These are phyloP conservation scores for Abscondita cerata DNA, from an alignment of 2,888 invertebrate species.

Conservation along the genomic window DNA sequence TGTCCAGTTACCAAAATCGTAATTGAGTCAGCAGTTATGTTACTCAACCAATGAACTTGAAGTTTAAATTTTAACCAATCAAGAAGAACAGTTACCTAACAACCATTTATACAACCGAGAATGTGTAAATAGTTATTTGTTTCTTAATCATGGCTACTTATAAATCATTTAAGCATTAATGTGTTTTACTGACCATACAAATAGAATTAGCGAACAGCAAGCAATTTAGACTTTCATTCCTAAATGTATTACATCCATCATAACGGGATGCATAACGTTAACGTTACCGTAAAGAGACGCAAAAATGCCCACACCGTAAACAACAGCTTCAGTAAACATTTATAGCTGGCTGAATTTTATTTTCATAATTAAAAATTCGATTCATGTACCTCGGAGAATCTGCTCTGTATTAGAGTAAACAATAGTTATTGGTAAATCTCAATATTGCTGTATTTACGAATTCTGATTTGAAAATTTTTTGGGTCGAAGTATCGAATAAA, in stretches of 20 bases:
- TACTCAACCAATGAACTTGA: too few species aligned
- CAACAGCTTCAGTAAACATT: conserved; percentile 61
- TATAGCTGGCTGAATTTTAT: conserved; percentile 48
- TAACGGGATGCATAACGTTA: conserved; percentile 77
- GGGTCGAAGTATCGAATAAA: conserved; percentile 63
- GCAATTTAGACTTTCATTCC: conserved; percentile 79
- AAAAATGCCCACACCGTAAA: conserved; percentile 65
- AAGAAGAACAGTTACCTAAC: too few species aligned
- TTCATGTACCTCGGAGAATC: conserved; percentile 51
- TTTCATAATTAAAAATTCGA: conserved; percentile 54
- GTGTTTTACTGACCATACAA: conserved; percentile 72
- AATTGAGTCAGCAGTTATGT: too few species aligned
- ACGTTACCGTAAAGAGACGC: conserved; percentile 66
- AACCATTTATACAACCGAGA: too few species aligned
- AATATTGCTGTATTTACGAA: conserved; percentile 43
- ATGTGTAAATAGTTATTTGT: too few species aligned
- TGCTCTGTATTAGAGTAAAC: conserved; percentile 41
- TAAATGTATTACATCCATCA: conserved; percentile 68
- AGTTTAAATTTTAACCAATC: too few species aligned
- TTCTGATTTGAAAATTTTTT: conserved; percentile 50
- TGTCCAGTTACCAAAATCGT: too few species aligned
- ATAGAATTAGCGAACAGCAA: conserved; percentile 75
- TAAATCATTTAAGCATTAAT: too few species aligned
- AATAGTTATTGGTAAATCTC: background rate
- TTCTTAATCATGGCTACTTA: too few species aligned